Base-by-base conservation (phyloP, 2,888 invertebrate genomes). In the Euzetes globulus region DNA sequence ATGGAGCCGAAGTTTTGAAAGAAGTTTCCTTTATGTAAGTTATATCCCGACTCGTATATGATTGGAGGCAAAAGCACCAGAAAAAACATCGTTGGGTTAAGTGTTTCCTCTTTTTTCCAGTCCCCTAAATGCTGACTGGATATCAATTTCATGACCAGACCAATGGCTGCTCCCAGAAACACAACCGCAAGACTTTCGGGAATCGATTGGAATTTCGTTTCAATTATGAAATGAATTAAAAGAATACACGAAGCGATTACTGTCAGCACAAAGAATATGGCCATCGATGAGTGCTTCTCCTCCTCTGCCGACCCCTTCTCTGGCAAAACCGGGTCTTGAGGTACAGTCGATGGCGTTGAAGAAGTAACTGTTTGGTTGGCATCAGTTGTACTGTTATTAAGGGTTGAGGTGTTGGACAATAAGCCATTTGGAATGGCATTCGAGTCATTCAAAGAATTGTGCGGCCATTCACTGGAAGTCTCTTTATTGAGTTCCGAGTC, bases 21-120 rank as follows among this genome's bases (percentile, higher is more conserved):
- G 80, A 87, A 87, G 79, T 87, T 86, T 33, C 86, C 86, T 85
- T 99, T 99, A 81, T 99, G 98, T 76, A 99, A 86, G 86, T 98
- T 99, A 82, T 98, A 99, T 3, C 98, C 98, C 3, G 96, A 96
- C 84, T 99, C 99, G 85, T 99, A 99, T 80, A 99, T 99, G 74
- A 99, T 99, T 0, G 99, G 99, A 13, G 99, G 99, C 72, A 99
- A 84, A 0, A 99, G 86, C 2, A 99, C 92, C 72, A 99, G 86
- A 82, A 99, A 99, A 83, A 99, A 99, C 27, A 97, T 94, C 25
- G 97, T 99, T 0, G 99, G 98, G 9, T 96, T 95, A 82, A 99
- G 96, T 0, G 96, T 94, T 84, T 99, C 98, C 82, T 97, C 97
- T 82, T 94, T 92, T 81, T 83, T 88, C 95, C 95, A 96, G 82